Percentiles rank a stretch among this genome's conserved stretches.
These are phyloP conservation scores for Heliconius sara DNA, from an alignment of 2,888 invertebrate species.

Conservation along the genomic window DNA sequence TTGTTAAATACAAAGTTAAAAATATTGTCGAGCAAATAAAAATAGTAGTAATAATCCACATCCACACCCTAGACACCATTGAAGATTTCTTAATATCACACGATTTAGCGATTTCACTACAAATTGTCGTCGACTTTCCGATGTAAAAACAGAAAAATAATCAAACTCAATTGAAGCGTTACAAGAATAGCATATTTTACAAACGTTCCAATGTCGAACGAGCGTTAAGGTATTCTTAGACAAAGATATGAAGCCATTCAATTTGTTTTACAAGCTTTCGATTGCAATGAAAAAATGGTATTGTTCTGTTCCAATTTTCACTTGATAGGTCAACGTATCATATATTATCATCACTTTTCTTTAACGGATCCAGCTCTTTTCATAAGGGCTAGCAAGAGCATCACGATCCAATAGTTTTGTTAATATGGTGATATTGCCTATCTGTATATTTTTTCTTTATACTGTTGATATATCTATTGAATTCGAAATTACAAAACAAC, in stretches of 20 bases:
- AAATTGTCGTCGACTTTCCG: constrained; percentile 49
- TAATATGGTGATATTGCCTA: neutral
- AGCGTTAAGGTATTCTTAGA: constrained; percentile 65
- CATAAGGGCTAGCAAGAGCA: neutral
- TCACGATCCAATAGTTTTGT: neutral
- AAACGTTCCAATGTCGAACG: constrained; percentile 58
- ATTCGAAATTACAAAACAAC: no score
- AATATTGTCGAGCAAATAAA: neutral
- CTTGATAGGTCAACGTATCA: constrained; percentile 41
- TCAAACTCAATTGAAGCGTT: constrained; percentile 70
- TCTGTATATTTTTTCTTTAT: no score
- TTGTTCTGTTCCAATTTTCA: constrained; percentile 54
- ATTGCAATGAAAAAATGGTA: constrained; percentile 67
- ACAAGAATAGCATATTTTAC: constrained; percentile 65
- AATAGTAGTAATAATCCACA: neutral
- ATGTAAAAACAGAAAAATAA: constrained; percentile 68
- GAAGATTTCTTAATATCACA: constrained; percentile 34
- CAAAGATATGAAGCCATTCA: constrained; percentile 62
- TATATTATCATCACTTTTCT: neutral
- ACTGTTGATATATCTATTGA: no score
- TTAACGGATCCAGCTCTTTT: neutral
- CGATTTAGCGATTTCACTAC: constrained; percentile 59
- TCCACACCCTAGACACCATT: neutral
- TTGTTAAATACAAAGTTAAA: neutral
- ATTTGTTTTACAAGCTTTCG: constrained; percentile 69